Base-by-base conservation (phyloP, 2,797 vertebrate genomes). In the Coluber constrictor region DNA sequence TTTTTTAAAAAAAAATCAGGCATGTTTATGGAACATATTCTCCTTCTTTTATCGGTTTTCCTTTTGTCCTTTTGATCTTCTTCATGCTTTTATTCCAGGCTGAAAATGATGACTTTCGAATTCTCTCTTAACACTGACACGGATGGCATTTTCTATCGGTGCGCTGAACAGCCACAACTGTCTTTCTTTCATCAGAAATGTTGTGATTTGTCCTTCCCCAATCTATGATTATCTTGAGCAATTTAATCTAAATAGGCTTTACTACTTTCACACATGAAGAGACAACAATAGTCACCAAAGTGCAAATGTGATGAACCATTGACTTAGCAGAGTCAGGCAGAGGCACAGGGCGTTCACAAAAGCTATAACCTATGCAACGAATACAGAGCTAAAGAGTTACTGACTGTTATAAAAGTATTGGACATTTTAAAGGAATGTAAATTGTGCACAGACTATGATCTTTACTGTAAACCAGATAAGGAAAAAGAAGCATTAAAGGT, bases 281-380 rank as follows among this genome's bases (percentile, higher is more conserved):
- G 55, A 37, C 95, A 96, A 96, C 96, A 97, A 96, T 97, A 96
- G 96, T 94, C 93, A 96, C 95, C 93, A 93, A 97, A 95, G 96
- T 96, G 96, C 96, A 97, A 97, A 97, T 96, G 96, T 96, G 95
- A 97, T 97, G 96, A 97, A 97, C 96, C 93, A 20, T 92, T 97
- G 96, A 96, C 96, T 79, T 97, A 96, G 97, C 96, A 79, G 47
- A 95, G 94, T 96, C 95, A 96, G 95, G 96, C 95, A 96, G 95
- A 96, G 61, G 92, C 95, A 96, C 95, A 95, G 92, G 94, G 93
- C 92, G 54, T 83, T 66, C 87, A 94, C 95, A 96, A 96, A 96
- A 95, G 94, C 93, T 89, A 16, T 96, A 96, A 96, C 95, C 93
- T 96, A 96, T 95, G 93, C 92, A 83, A 92, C 0, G 18, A 96